These are phyloP conservation scores for Plotosus lineatus DNA, from an alignment of 2,113 vertebrate species.

Conservation along the genomic window DNA sequence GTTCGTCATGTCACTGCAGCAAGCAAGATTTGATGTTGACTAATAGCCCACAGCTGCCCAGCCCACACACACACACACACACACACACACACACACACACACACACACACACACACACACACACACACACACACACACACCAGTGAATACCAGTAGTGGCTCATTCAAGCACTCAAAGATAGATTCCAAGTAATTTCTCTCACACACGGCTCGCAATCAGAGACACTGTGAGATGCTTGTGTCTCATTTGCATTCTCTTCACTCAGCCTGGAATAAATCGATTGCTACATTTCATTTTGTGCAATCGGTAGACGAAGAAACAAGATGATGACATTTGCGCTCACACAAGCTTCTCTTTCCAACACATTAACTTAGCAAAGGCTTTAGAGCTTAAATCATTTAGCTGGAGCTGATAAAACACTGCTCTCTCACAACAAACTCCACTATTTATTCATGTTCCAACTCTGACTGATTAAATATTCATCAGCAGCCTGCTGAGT, in stretches of 20 bases:
- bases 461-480: conserved; percentile 45
- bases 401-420: conserved; percentile 25
- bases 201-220: conserved; percentile 20
- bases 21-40: background rate
- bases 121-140: background rate
- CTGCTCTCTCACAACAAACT: conserved; percentile 13
- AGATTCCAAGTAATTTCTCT: conserved; percentile 26
- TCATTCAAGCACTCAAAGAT: background rate
- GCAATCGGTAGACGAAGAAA: conserved; percentile 14
- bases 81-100: background rate
- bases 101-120: conserved; percentile 1
- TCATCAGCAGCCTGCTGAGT: conserved; percentile 13
- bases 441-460: conserved; percentile 33
- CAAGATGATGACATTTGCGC: conserved; percentile 21
- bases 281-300: conserved; percentile 47
- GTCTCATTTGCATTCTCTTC: conserved; percentile 33
- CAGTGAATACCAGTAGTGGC: background rate
- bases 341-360: conserved; percentile 2
- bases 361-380: conserved; percentile 28
- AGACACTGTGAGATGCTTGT: background rate
- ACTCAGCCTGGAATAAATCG: conserved; percentile 44
- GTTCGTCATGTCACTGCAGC: conserved; percentile 7
- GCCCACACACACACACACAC: background rate
- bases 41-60: conserved; percentile 13
- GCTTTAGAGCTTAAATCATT: conserved; percentile 34